Evolutionary conservation across 2,113 vertebrate species (phyloP), one percentile per base, ranked within the genome.

Genomic region (Camelus bactrianus): DNA sequence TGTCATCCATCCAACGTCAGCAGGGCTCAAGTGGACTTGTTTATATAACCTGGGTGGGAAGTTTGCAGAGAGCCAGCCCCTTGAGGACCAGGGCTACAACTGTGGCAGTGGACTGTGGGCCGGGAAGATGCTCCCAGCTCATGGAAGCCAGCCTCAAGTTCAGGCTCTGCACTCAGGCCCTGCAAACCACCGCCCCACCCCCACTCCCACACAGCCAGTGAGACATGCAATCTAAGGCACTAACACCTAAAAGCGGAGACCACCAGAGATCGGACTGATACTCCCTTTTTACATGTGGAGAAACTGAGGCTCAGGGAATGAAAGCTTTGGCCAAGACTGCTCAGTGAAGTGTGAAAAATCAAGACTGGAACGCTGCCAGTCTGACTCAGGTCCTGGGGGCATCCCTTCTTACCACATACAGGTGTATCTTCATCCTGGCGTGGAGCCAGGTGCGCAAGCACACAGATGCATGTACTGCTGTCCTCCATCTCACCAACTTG

Each of bases 121-220:
- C 67, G 94, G 65, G 38, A 89, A 92, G 17, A 80, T 32, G 77
- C 38, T 62, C 62, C 17, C 13, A 35, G 72, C 62, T 79, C 52
- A 22, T 4, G 46, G 46, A 80, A 56, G 64, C 32, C 67, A 77
- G 48, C 26, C 19, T 8, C 12, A 11, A 86, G 17, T 62, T 83
- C 73, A 81, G 77, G 42, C 46, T 72, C 52, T n/a, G 14, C 6
- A 2, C 17, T 17, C 15, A 5, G 7, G 72, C 15, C 15, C 6
- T 16, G 60, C 16, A 19, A 42, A 42, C 38, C 38, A 82, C 50
- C 67, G 62, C 12, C 42, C 14, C 2, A 0, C 32, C 52, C 13
- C 9, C 3, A 10, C 1, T 20, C 32, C 64, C 35, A 24, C 0
- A 0, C 2, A 50, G 17, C 30, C 70, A 38, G 16, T 15, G 17